A percentile compares a stretch with the other conserved stretches of the same genome.
Evolutionary conservation across 1,140 invertebrate species (phyloP).

Genomic region (Caenorhabditis inopinata): DNA sequence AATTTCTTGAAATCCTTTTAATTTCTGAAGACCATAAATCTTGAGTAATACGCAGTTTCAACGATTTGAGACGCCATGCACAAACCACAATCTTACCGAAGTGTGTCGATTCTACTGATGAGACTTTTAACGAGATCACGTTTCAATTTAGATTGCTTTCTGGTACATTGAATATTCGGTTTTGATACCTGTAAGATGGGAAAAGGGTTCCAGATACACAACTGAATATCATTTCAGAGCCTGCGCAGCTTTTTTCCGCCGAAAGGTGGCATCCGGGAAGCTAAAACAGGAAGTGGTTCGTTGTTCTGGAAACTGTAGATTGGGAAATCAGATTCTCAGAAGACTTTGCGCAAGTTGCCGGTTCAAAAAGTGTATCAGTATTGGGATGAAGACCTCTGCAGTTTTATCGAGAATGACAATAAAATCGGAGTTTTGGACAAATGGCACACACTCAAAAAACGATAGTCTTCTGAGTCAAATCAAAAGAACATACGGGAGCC

Average conservation of each 20-base stretch:
- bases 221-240: not conserved
- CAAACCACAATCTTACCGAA: too few relatives aligned
- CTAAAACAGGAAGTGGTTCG: not conserved
- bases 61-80: too few relatives aligned
- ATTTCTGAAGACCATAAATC: too few relatives aligned
- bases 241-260: not conserved
- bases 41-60: too few relatives aligned
- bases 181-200: too few relatives aligned
- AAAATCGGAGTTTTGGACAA: not conserved
- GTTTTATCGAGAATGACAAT: not conserved
- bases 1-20: too few relatives aligned
- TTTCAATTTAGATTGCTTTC: too few relatives aligned
- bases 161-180: too few relatives aligned
- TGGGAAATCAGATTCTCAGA: not conserved
- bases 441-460: not conserved
- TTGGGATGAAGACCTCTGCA: slow-evolving; percentile 4
- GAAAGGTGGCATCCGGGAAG: not conserved
- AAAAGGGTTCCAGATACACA: too few relatives aligned
- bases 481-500: not conserved
- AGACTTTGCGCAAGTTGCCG: not conserved
- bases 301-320: not conserved
- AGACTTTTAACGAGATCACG: too few relatives aligned
- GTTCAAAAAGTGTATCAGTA: not conserved
- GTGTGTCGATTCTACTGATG: too few relatives aligned
- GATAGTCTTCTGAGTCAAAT: not conserved